Evolutionary conservation across 1,140 invertebrate species (phyloP), one percentile per base, ranked within the genome.

Genomic region (Bombus sylvicola): DNA sequence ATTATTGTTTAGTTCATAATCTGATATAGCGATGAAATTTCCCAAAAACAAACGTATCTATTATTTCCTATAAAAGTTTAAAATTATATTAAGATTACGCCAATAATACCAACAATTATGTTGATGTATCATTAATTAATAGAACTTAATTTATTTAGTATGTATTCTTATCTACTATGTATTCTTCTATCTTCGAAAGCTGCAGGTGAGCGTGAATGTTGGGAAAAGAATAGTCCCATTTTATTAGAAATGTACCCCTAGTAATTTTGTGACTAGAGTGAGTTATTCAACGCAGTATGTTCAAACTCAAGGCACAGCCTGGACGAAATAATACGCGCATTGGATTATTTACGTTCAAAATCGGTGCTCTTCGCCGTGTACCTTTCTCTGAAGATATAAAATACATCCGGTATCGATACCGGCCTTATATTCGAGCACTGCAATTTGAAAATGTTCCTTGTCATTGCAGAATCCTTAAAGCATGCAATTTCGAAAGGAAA

Each of bases 331-430:
- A 89, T 86, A 71, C 77, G 69, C 18, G 73, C 22, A 34, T 28
- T 53, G 73, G 64, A 39, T 88, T 89, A 89, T 89, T 89, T 88
- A 89, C 82, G 87, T 82, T 83, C 66, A 75, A 76, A 72, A 82
- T 73, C 68, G 43, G 39, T 64, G 31, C 43, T 57, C 34, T 73
- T 75, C 43, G 43, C 34, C 41, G 68, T 73, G 73, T 88, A 37
- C 72, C 57, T 72, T 31, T 43, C 77, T 34, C 72, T 43, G 81
- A 81, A 79, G 76, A 79, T 84, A 80, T 88, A 88, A 88, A 89
- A 86, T 69, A 79, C 75, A 88, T 82, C 78, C 64, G 74, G 83
- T 80, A 89, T 89, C 83, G 83, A 88, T 88, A 78, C 74, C 79
- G 69, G 59, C 66, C 77, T 88, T 89, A 88, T 74, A 76, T 88